Evolutionary conservation across 2,113 vertebrate species (phyloP).

Genomic region (Hemiscyllium ocellatum): DNA sequence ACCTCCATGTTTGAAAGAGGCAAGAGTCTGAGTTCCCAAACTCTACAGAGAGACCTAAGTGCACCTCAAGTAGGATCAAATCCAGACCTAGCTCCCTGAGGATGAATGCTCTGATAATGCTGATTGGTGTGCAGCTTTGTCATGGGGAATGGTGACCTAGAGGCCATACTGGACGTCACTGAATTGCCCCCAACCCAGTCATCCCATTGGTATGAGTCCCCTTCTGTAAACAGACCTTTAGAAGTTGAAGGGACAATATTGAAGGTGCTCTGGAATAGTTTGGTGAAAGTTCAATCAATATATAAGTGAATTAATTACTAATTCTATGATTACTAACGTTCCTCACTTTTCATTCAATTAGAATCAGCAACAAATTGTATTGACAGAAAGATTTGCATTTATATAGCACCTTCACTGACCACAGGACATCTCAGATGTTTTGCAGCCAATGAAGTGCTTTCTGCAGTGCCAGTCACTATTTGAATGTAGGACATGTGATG

Average conservation of each 20-base stretch:
- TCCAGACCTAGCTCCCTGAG: no score
- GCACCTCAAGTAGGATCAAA: not conserved
- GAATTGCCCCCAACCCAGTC: no score
- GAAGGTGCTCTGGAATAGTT: not conserved
- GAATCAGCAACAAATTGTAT: not conserved
- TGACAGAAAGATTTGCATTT: no score
- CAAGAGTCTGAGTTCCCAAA: no score
- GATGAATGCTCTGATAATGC: not conserved
- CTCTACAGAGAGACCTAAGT: not conserved
- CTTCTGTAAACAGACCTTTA: not conserved
- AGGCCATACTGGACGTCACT: not conserved
- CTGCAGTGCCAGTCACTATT: no score
- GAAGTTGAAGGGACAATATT: not conserved
- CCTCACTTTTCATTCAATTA: not conserved
- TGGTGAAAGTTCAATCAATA: not conserved
- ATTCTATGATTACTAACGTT: not conserved
- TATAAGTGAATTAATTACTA: not conserved
- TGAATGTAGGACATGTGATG: no score
- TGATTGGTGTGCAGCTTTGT: not conserved
- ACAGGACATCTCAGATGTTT: no score
- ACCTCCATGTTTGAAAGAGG: no score
- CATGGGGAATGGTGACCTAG: not conserved
- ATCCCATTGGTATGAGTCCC: not conserved
- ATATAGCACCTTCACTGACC: no score
- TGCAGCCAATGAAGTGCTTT: no score